Conservation (phyloP, 2,797 vertebrate genomes). For the Hydrophis major region DNA sequence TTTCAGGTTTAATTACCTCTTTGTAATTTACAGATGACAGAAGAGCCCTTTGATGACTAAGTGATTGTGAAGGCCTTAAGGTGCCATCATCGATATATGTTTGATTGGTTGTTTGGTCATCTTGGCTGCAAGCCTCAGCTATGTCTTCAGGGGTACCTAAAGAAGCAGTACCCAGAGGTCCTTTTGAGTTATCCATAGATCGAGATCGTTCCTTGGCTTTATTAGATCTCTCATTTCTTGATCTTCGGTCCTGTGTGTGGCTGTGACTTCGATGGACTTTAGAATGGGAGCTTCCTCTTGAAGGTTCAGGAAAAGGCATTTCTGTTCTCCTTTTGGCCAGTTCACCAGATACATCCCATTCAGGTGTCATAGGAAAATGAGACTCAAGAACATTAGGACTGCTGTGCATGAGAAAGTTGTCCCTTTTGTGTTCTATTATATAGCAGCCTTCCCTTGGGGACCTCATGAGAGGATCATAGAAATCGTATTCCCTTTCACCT, state of each 20-base stretch:
- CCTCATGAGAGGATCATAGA: conserved; percentile 88
- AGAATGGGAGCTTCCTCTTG: conserved; percentile 91
- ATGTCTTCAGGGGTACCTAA: conserved; percentile 87
- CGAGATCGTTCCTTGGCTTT: conserved; percentile 97
- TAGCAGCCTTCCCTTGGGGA: conserved; percentile 90
- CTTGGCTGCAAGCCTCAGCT: conserved; percentile 82
- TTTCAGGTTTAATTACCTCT: conserved; percentile 89
- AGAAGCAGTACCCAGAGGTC: conserved; percentile 82
- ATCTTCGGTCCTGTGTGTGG: conserved; percentile 97
- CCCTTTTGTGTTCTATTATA: conserved; percentile 88
- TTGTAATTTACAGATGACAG: conserved; percentile 80
- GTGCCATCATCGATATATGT: conserved; percentile 92
- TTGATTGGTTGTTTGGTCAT: conserved; percentile 83
- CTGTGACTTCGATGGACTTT: conserved; percentile 98
- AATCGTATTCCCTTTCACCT: conserved; percentile 86
- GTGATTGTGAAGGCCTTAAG: conserved; percentile 84
- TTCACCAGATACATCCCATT: conserved; percentile 98
- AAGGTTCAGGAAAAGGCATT: conserved; percentile 98
- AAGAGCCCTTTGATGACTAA: conserved; percentile 85
- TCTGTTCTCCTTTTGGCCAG: conserved; percentile 95
- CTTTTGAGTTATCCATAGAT: conserved; percentile 98
- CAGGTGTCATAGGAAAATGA: conserved; percentile 93
- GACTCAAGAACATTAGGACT: conserved; percentile 92
- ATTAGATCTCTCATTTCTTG: conserved; percentile 88
- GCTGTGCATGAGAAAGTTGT: conserved; percentile 91